Base-by-base conservation (phyloP, 2,888 invertebrate species). In the Himalopsyche japonica region DNA sequence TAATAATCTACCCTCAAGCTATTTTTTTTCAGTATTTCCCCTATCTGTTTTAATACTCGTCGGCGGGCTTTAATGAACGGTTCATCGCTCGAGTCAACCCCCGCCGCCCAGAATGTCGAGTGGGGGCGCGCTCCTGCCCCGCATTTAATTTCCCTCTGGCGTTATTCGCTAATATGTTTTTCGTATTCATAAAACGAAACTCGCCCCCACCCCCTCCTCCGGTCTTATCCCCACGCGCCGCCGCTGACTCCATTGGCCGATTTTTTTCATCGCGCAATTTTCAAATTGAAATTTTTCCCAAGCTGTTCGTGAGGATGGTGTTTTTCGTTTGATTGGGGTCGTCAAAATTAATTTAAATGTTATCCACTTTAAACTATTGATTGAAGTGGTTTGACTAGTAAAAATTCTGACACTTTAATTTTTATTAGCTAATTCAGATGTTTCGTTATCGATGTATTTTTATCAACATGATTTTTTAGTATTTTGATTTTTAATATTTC, bases 91-190 rank as follows among this genome's bases (percentile, higher is more conserved):
- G 34, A n/a, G 78, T 20, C 20, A 57, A 70, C n/a, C 43, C 76
- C 37, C 76, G 37, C 82, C 49, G 27, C 32, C 82, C 83, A 82
- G 15, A 43, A 43, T 43, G 12, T 43, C 43, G 43, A 43, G 43
- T 43, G 47, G 47, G 18, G 49, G 81, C 81, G 70, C 76, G 76
- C 80, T 76, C 57, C 64, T 70, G 27, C 85, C 82, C 82, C 82
- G 70, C 83, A 83, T 90, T 90, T 90, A 90, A 90, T 90, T 90
- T 90, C 90, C 90, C 89, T 88, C 89, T 88, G 90, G 90, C 88
- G 90, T 90, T 90, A 89, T 89, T 89, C 89, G 88, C 89, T 90
- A 89, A 90, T 90, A 90, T 89, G 90, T 90, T 90, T 88, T 87
- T 87, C 87, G 84, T 82, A 84, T 82, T 84, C 84, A 83, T 77